Base-by-base conservation (phyloP, 2,797 vertebrate species). In the Eulemur mongoz region DNA sequence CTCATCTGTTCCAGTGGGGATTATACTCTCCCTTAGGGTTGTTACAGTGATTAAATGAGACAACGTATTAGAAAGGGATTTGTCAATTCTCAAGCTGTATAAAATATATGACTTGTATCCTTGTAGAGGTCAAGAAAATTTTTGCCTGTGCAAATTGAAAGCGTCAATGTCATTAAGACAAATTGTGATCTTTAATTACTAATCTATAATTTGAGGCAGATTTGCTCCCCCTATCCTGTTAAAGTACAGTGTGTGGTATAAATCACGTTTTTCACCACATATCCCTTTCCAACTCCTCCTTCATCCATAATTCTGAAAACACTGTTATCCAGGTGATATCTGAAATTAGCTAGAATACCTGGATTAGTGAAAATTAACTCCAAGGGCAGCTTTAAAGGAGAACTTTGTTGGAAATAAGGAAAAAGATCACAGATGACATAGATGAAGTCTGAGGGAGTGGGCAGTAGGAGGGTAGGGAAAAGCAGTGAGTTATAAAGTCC, bases 281-380 rank as follows among this genome's bases (percentile, higher is more conserved):
- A 59, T 30, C 13, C 13, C 13, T 40, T 81, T 90, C 89, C 25
- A 40, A 4, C 50, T 90, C 43, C 30, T 93, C 40, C 48, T 88
- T 82, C 50, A 32, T 86, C 80, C 61, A 8, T 85, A 75, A 69
- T 85, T 76, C 57, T 95, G 80, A 32, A 40, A 93, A 78, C 15
- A 50, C 61, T 73, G 92, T 57, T 87, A 54, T 72, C 76, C n/a
- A 82, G 52, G 57, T 88, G 48, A 73, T 50, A 91, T 52, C 85
- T 83, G 35, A 78, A 95, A 97, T 94, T 92, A 93, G 76, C 84
- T 76, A 63, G 45, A 80, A 69, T 91, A 69, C 43, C 73, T 86
- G 78, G 65, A 76, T 96, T 93, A 89, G 9, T 86, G 84, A 93
- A 72, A 93, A 90, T 94, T 86, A 83, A 86, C 91, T 80, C 80